Evolutionary conservation across 2,888 invertebrate species (phyloP).

Genomic region (Malthinus flaveolus): DNA sequence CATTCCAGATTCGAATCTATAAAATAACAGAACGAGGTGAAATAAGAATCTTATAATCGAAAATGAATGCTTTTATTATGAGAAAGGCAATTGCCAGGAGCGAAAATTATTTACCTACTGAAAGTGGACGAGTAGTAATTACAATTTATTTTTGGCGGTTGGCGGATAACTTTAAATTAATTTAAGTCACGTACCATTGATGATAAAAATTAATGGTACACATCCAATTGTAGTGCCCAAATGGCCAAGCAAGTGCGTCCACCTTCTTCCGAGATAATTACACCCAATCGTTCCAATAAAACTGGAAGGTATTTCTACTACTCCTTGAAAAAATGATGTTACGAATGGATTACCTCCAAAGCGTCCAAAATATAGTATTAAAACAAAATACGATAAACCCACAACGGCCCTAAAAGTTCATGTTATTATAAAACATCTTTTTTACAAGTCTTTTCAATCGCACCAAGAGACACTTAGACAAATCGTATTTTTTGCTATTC

Average conservation of each 20-base stretch:
- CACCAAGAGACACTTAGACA: constrained; percentile 62
- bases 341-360: constrained; percentile 67
- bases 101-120: too few species aligned
- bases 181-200: constrained; percentile 49
- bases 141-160: too few species aligned
- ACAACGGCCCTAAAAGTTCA: constrained; percentile 57
- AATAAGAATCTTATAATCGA: too few species aligned
- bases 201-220: constrained; percentile 51
- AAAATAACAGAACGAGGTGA: constrained; percentile 5
- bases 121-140: too few species aligned
- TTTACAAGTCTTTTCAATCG: constrained; percentile 27
- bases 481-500: constrained; percentile 59
- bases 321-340: constrained; percentile 65
- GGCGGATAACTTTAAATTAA: not conserved
- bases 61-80: too few species aligned
- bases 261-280: constrained; percentile 59
- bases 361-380: constrained; percentile 59
- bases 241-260: constrained; percentile 56
- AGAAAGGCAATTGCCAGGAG: too few species aligned
- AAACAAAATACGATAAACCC: constrained; percentile 57
- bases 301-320: constrained; percentile 67
- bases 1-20: constrained; percentile 11
- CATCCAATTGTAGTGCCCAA: constrained; percentile 51
- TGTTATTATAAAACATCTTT: too few species aligned
- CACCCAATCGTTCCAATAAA: constrained; percentile 60